These are phyloP conservation scores for Polymixis flavicincta DNA, from an alignment of 2,888 invertebrate species.

Conservation along the genomic window DNA sequence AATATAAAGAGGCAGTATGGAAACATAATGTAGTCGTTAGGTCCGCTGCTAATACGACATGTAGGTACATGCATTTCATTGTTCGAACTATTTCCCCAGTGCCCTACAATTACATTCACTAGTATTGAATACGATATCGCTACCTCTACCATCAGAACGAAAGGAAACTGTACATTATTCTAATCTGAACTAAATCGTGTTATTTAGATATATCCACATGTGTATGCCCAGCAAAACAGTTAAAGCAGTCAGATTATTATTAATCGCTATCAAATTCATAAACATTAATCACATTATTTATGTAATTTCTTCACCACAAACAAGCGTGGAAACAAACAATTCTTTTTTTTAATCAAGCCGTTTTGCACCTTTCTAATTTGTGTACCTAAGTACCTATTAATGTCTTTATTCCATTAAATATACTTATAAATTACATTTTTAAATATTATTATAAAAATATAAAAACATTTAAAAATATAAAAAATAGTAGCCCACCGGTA, in stretches of 20 bases:
- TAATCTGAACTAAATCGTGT: conserved; percentile 25
- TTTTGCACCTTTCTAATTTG: conserved; percentile 1
- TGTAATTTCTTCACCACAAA: conserved; percentile 1
- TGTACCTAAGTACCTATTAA: background rate
- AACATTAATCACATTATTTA: conserved; percentile 24
- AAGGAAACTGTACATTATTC: conserved; percentile 28
- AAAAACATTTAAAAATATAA: too few relatives aligned
- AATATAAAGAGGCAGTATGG: conserved; percentile 35
- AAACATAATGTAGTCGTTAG: conserved; percentile 45
- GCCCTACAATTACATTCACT: conserved; percentile 54
- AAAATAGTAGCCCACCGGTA: too few relatives aligned
- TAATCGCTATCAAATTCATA: conserved; percentile 21
- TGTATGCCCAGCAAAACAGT: conserved; percentile 3
- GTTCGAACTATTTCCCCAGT: conserved; percentile 55
- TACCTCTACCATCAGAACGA: conserved; percentile 9
- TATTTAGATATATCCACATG: conserved; percentile 5
- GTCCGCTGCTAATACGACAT: conserved; percentile 34
- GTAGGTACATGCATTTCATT: conserved; percentile 56
- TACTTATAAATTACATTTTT: too few relatives aligned
- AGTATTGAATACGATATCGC: conserved; percentile 27
- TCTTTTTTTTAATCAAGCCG: background rate
- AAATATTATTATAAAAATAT: too few relatives aligned
- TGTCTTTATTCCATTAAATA: too few relatives aligned
- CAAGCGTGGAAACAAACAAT: background rate
- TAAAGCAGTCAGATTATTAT: conserved; percentile 23